Evolutionary conservation across 2,797 vertebrate genomes (phyloP), one percentile per base, ranked within the genome.

Genomic region (Allobates femoralis): DNA sequence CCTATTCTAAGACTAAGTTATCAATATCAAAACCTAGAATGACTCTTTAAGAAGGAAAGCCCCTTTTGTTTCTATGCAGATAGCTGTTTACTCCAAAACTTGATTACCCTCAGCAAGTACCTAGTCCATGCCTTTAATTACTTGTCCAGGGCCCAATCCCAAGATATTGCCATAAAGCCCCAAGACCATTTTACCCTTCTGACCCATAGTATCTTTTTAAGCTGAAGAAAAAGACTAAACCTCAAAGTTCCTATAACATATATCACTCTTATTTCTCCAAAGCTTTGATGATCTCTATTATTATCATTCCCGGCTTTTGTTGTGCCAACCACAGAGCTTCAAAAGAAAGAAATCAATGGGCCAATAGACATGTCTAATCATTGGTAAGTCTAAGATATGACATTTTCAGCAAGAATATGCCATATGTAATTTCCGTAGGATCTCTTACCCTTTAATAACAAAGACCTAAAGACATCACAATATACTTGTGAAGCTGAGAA

Each of bases 401-500:
- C 73, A 77, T 78, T 77, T 50, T 30, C 62, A 80, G 53, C 67
- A 87, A 75, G 64, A 80, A 75, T 87, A 75, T 81, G 50, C 32
- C 62, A 76, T 67, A 46, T 80, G 55, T 81, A 76, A 66, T 90
- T 87, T 90, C 71, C 56, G 15, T 67, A 71, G 41, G 67, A 90
- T 88, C 81, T 75, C 58, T 89, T 80, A 89, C 56, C 71, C 84
- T 87, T 23, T 90, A 73, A 88, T 81, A 75, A 89, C 86, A 51
- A 67, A 89, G 90, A 87, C 83, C 79, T 77, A 76, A 0, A 90
- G 87, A 89, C 88, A 93, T 93, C 89, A 89, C 91, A 88, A 88
- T 73, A 89, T 32, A 89, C 87, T 87, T 89, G 89, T 93, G 86
- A 88, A 92, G 90, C 86, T 91, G 88, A 89, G 73, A 30, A 85